Conservation (phyloP, 2,113 vertebrate genomes). For the Eubucco bourcierii region DNA sequence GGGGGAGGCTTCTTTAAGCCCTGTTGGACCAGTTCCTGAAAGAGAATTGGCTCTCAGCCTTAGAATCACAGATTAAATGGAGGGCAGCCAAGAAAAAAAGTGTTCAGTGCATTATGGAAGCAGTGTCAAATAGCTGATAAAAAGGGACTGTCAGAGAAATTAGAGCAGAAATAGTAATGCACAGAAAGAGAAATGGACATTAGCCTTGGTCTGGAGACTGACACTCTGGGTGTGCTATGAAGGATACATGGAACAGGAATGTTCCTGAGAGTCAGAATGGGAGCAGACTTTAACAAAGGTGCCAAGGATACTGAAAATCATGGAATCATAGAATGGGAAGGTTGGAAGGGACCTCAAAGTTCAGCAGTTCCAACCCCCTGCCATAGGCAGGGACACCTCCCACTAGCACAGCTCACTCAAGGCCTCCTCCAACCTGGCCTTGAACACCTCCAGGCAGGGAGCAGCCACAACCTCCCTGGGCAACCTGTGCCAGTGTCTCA, state of each 20-base stretch:
- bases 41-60: background rate
- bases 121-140: slow-evolving; percentile 18
- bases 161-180: slow-evolving; percentile 9
- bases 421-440: no score
- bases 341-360: no score
- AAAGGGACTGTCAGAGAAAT: background rate
- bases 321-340: no score
- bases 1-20: background rate
- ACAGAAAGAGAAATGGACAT: background rate
- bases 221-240: background rate
- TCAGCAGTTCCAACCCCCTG: no score
- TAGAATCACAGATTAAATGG: slow-evolving; percentile 10
- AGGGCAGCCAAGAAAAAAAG: slow-evolving; percentile 26
- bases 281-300: background rate
- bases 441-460: no score
- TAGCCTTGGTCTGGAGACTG: slow-evolving; percentile 5
- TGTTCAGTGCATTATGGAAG: background rate
- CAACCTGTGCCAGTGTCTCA: no score
- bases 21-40: background rate
- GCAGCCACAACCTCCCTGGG: no score
- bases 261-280: background rate
- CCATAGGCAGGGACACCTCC: no score
- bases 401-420: no score
- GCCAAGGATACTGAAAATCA: background rate
- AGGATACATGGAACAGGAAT: background rate